These are phyloP conservation scores for Dryobota labecula DNA, from an alignment of 2,888 invertebrate species.

Conservation along the genomic window DNA sequence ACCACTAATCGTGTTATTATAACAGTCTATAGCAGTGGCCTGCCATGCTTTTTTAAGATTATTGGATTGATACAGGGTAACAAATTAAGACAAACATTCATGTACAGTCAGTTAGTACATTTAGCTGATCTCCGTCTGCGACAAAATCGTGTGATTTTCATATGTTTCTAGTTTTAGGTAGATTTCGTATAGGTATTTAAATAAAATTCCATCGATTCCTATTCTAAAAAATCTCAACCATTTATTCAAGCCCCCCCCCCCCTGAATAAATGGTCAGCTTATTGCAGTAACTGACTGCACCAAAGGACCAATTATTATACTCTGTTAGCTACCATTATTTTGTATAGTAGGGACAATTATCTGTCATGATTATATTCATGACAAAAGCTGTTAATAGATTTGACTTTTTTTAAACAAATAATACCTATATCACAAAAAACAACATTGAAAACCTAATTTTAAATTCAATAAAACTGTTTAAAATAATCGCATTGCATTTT, in stretches of 20 bases:
- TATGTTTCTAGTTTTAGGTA: no score
- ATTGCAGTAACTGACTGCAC: no score
- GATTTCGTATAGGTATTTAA: no score
- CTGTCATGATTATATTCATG: no score
- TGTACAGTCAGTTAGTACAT: no score
- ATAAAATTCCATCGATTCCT: no score
- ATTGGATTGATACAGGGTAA: not conserved
- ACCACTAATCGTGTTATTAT: not conserved
- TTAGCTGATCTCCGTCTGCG: no score
- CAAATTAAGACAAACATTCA: not conserved
- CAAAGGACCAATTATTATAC: not conserved
- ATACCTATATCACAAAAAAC: not conserved
- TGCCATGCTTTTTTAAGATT: not conserved
- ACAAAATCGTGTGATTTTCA: no score
- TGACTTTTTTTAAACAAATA: not conserved
- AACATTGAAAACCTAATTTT: constrained; percentile 13
- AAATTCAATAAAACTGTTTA: constrained; percentile 35
- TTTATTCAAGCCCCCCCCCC: no score
- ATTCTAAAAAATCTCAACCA: no score
- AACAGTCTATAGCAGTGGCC: no score
- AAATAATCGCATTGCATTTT: constrained; percentile 32
- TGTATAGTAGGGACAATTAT: not conserved
- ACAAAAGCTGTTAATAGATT: not conserved
- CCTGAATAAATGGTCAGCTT: no score
- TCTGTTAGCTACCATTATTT: not conserved